These are phyloP conservation scores for Sylvia borin DNA, from an alignment of 2,797 vertebrate genomes.

Conservation along the genomic window DNA sequence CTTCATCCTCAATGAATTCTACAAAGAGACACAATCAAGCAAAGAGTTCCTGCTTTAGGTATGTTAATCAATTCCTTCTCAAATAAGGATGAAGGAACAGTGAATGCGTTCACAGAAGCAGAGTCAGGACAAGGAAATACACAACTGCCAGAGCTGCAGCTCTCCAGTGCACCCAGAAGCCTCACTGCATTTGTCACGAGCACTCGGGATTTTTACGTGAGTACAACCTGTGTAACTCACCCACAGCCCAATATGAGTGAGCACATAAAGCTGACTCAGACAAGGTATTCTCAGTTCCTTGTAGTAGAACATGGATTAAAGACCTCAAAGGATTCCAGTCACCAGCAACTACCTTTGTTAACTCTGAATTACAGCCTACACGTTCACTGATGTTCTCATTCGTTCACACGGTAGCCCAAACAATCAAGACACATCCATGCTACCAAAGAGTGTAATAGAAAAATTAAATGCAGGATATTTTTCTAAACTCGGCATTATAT, in stretches of 20 bases:
- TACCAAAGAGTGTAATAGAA: not conserved
- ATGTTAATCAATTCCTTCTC: not conserved
- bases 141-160: not conserved
- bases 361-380: not conserved
- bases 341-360: not conserved
- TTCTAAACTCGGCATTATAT: not conserved
- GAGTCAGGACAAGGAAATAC: not conserved
- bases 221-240: not conserved
- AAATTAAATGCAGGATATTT: not conserved
- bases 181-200: not conserved
- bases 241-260: not conserved
- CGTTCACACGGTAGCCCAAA: not conserved
- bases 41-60: not conserved
- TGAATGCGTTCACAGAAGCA: not conserved
- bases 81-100: not conserved
- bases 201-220: accelerated
- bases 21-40: not conserved
- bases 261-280: not conserved
- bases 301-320: not conserved
- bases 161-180: not conserved
- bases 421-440: accelerated
- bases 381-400: accelerated
- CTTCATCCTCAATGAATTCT: not conserved
- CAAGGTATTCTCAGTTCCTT: not conserved
- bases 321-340: not conserved